phyloP scores from a whole-genome alignment of 1,140 invertebrate genomes.

The Dendroctonus ponderosae region DNA sequence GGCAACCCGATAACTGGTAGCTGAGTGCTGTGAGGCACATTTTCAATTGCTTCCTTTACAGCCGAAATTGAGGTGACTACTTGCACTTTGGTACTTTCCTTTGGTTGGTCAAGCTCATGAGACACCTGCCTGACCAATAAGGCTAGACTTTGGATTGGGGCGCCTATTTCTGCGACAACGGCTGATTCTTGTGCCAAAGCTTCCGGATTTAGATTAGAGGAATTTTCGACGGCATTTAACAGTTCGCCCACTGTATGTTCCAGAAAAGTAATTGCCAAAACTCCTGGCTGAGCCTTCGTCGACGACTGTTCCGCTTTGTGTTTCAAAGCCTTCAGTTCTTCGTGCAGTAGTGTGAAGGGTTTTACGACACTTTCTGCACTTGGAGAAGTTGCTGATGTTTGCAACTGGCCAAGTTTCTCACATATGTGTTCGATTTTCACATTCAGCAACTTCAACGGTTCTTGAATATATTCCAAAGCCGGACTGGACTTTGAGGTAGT shows the following conservation, averaged over 20 bases:
- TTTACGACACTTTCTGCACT: no score
- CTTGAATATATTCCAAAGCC: slow-evolving; percentile 31
- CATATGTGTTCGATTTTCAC: slow-evolving; percentile 33
- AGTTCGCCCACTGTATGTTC: slow-evolving; percentile 11
- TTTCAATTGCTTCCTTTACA: slow-evolving; percentile 29
- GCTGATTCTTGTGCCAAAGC: neutral
- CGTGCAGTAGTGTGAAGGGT: neutral
- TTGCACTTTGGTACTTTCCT: slow-evolving; percentile 17
- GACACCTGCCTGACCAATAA: slow-evolving; percentile 16
- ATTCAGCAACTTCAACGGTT: slow-evolving; percentile 36
- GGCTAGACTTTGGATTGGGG: slow-evolving; percentile 26
- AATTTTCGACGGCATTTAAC: slow-evolving; percentile 2
- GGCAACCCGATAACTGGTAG: slow-evolving; percentile 21
- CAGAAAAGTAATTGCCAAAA: slow-evolving; percentile 29
- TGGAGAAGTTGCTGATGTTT: no score
- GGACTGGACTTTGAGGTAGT: neutral
- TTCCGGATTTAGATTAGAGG: neutral
- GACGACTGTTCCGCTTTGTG: neutral
- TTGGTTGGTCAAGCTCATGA: slow-evolving; percentile 8
- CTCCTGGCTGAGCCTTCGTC: slow-evolving; percentile 23
- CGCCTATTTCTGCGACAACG: slow-evolving; percentile 20
- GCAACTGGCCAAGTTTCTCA: neutral
- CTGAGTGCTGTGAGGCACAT: slow-evolving; percentile 1
- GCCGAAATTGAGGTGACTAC: slow-evolving; percentile 13
- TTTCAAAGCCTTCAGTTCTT: slow-evolving; percentile 20